Evolutionary conservation across 2,113 vertebrate genomes (phyloP), one percentile per base, ranked within the genome.

Genomic region (Mus pahari): DNA sequence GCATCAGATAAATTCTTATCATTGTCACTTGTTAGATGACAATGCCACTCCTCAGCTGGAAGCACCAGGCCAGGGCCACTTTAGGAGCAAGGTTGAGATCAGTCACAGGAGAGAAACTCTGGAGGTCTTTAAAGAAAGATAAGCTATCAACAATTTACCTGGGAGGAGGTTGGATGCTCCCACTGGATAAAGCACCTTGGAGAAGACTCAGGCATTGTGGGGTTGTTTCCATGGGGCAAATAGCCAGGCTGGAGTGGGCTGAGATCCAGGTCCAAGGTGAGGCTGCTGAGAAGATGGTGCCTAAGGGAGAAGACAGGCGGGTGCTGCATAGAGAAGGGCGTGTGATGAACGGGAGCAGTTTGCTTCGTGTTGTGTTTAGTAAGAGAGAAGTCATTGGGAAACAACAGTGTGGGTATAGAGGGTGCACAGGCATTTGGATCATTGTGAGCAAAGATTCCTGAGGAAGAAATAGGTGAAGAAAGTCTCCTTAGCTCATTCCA

Each of bases 281-380:
- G 7, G 39, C 24, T 94, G 55, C n/a, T 48, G 64, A 64, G 68
- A 79, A 60, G 28, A 14, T 24, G 24, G n/a, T 79, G 33, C 48
- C 48, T 48, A 48, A 33, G 1, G 60, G 33, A 50, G 55, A 39
- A 79, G 48, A 86, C 36, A 70, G 26, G 33, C 39, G 79, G 17
- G 4, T 86, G 78, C 16, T 22, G 10, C 26, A 20, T 62, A 55
- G 16, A 78, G 12, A 12, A 86, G 4, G 1, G 42, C 24, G 28
- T 13, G 39, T 0, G 16, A 1, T 12, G 12, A 68, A n/a, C 3
- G 5, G 0, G 31, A 83, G 45, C 1, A 79, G 19, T 48, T 62
- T 48, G 60, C 78, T 42, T 74, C 50, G 10, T 60, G 94, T 74
- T 6, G 4, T 92, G 66, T 87, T 45, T 11, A 82, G 31, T 50